phyloP scores from a whole-genome alignment of 2,888 invertebrate genomes.

The Chironomus riparius region DNA sequence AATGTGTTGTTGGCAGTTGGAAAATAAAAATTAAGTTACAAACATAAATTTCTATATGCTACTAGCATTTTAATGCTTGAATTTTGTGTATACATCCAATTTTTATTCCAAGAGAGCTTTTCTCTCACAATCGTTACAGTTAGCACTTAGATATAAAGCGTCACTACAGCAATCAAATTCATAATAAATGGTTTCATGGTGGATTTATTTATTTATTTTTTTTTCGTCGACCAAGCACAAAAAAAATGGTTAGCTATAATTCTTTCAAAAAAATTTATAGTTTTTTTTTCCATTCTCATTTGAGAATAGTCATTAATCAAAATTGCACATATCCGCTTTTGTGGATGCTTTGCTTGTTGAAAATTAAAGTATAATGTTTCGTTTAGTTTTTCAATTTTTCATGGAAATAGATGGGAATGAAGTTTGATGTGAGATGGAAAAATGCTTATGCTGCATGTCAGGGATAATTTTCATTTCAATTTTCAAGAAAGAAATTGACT shows the following conservation, averaged over 20 bases:
- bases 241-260: background rate
- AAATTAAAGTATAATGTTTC: too few relatives aligned
- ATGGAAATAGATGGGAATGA: too few relatives aligned
- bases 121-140: too few relatives aligned
- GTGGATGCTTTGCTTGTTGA: too few relatives aligned
- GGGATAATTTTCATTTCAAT: too few relatives aligned
- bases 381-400: too few relatives aligned
- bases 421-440: too few relatives aligned
- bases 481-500: too few relatives aligned
- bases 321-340: background rate
- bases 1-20: background rate
- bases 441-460: too few relatives aligned
- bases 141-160: background rate
- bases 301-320: background rate
- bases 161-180: background rate
- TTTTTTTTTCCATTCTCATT: background rate
- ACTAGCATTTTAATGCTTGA: background rate
- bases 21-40: slow-evolving; percentile 7
- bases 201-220: background rate
- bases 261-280: background rate
- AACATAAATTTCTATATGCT: background rate
- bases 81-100: too few relatives aligned
- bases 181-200: background rate
- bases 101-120: background rate
- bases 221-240: background rate